Base-by-base conservation (phyloP, 2,797 vertebrate species). In the Rhinatrema bivittatum region DNA sequence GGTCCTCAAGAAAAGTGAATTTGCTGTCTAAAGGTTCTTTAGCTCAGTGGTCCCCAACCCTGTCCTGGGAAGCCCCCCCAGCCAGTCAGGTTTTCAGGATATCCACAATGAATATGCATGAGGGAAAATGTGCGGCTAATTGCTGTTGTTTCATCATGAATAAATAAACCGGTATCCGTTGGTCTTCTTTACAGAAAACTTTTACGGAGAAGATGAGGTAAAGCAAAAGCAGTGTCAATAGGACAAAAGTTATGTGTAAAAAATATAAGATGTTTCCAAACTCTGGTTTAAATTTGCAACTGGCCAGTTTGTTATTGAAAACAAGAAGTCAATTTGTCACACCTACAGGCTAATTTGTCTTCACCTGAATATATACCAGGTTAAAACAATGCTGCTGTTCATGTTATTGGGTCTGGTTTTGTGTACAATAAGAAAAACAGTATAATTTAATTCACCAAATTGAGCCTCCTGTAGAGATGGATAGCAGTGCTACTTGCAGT, bases 291-390 rank as follows among this genome's bases (percentile, higher is more conserved):
- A 7, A 2, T 48, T 62, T 65, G 50, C 50, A 62, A 47, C 66
- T 71, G 62, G 36, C 46, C 38, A 53, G 31, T 49, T 44, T 37
- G 19, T 39, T 61, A 40, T 32, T 59, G 52, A 49, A 54, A 65
- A 56, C 27, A 46, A 59, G 52, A 46, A 50, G 18, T 20, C 39
- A 59, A 36, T 57, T 60, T 65, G 60, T 55, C 47, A 61, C 32
- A 65, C 44, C 50, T 15, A 27, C n/a, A n/a, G n/a, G n/a, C n/a
- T n/a, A n/a, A n/a, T n/a, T n/a, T n/a, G 58, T 60, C 65, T 60
- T 68, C 60, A 51, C 56, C 37, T 68, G 21, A 0, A 3, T 54
- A 42, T 54, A 42, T 31, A 24, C 26, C 1, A 1, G n/a, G 43
- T 42, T 33, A 37, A 52, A 60, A 56, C 16, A 59, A 53, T 53